These are phyloP conservation scores for Pteruthius melanotis DNA, from an alignment of 2,113 vertebrate genomes.

Conservation along the genomic window DNA sequence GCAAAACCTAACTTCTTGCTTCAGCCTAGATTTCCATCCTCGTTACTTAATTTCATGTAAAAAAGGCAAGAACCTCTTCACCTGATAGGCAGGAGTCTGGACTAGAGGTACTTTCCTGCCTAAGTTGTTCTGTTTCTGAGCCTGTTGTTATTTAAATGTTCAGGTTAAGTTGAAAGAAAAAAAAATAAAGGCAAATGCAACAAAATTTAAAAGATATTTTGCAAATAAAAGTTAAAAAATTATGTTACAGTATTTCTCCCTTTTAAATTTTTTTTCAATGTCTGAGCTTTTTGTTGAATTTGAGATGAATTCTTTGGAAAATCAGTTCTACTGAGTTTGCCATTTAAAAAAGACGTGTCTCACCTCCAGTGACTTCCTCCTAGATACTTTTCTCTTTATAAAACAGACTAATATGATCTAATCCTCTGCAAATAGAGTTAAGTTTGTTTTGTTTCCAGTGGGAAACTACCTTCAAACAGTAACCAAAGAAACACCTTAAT, in stretches of 20 bases:
- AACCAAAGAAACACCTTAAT: background rate
- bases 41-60: background rate
- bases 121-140: background rate
- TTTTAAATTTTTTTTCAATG: background rate
- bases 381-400: background rate
- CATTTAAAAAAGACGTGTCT: background rate
- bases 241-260: background rate
- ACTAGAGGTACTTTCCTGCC: background rate
- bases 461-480: conserved; percentile 1
- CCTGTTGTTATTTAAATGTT: background rate
- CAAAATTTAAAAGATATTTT: background rate
- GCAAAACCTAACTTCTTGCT: background rate
- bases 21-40: background rate
- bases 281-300: background rate
- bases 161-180: background rate
- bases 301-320: background rate
- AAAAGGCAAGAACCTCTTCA: background rate
- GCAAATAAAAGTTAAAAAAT: background rate
- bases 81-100: background rate
- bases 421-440: background rate
- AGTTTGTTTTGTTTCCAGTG: background rate
- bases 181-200: background rate
- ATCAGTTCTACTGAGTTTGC: background rate
- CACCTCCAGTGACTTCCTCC: background rate
- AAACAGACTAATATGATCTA: background rate